Conservation (phyloP, 2,888 invertebrate species). For the Drosophila histrio region DNA sequence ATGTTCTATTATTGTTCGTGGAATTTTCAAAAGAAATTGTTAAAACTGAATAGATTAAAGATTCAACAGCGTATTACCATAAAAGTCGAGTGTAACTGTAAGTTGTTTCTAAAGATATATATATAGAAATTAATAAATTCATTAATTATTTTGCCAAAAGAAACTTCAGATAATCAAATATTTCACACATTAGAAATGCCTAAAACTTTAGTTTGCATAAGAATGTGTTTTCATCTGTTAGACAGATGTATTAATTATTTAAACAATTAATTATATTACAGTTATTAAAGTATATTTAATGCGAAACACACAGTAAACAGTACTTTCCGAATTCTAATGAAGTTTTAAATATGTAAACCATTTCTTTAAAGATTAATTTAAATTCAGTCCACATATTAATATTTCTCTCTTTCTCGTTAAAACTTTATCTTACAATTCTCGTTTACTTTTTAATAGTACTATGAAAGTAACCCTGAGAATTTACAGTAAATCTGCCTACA, state of each 20-base stretch:
- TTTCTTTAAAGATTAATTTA: neutral
- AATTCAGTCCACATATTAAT: neutral
- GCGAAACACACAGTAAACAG: no score
- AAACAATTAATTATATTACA: no score
- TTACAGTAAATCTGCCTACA: conserved; percentile 19
- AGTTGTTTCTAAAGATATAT: neutral
- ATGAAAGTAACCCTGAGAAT: neutral
- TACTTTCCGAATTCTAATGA: no score
- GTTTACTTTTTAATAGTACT: neutral
- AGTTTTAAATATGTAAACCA: neutral
- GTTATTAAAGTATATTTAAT: no score
- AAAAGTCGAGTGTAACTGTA: neutral
- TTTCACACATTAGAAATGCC: no score
- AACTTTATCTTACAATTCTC: neutral
- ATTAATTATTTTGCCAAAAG: neutral
- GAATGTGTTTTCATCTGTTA: no score
- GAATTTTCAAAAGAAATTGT: conserved; percentile 33
- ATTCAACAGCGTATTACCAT: neutral
- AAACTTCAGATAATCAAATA: neutral
- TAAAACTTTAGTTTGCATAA: no score
- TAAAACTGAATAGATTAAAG: conserved; percentile 11
- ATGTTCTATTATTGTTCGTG: conserved; percentile 44
- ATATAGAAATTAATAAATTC: neutral
- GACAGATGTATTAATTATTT: no score
- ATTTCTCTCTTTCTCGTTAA: neutral